A percentile compares a stretch with the other conserved stretches of the same genome.
Evolutionary conservation across 2,113 vertebrate species (phyloP).

Genomic region (Vimba vimba): DNA sequence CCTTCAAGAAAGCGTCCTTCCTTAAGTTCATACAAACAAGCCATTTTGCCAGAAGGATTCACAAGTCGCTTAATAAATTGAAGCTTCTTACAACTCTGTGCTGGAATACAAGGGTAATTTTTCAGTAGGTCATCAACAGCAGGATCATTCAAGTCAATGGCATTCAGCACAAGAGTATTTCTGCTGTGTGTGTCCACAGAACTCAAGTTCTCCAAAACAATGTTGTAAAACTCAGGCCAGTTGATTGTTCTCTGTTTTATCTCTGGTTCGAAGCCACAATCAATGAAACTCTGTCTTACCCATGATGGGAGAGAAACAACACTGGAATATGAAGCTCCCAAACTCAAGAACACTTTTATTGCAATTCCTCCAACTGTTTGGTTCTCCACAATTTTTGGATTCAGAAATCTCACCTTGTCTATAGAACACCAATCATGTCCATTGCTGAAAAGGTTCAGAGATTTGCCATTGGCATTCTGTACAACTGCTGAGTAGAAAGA

Average conservation of each 20-base stretch:
- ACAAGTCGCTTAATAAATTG: conserved; percentile 77
- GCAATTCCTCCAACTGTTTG: conserved; percentile 66
- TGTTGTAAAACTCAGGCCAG: conserved; percentile 76
- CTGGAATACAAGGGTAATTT: conserved; percentile 77
- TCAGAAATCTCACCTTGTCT: conserved; percentile 73
- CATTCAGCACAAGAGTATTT: conserved; percentile 77
- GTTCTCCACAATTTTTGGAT: conserved; percentile 68
- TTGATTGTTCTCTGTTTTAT: conserved; percentile 72
- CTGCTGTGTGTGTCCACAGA: conserved; percentile 67
- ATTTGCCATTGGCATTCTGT: conserved; percentile 40
- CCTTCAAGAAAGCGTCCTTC: conserved; percentile 76
- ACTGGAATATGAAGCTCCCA: conserved; percentile 60
- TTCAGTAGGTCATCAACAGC: conserved; percentile 71
- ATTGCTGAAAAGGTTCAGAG: conserved; percentile 77
- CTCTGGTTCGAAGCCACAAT: conserved; percentile 59
- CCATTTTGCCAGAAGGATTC: conserved; percentile 73
- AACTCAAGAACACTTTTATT: conserved; percentile 68
- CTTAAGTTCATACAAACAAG: conserved; percentile 74
- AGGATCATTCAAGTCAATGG: conserved; percentile 73
- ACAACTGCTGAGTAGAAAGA: conserved; percentile 78
- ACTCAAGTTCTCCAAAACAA: conserved; percentile 77
- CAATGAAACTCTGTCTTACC: conserved; percentile 70
- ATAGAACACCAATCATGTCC: conserved; percentile 78
- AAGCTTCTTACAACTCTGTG: conserved; percentile 66
- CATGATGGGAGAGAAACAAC: conserved; percentile 76